phyloP scores from a whole-genome alignment of 2,888 invertebrate genomes.

The Pseudoips prasinana region DNA sequence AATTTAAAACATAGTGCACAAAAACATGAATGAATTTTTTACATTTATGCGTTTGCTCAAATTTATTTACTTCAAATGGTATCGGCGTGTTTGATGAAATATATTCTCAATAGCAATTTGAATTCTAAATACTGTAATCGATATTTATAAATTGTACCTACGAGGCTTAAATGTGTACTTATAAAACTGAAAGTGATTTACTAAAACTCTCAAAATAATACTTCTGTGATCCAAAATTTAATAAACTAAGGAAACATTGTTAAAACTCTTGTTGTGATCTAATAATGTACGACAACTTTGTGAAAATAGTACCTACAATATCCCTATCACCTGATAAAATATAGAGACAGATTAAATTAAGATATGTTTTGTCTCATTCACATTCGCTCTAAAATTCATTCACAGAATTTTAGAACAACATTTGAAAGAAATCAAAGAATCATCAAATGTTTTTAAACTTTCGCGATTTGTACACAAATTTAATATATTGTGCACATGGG shows the following conservation, averaged over 20 bases:
- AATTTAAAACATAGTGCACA: no score
- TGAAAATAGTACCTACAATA: not conserved
- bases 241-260: constrained; percentile 41
- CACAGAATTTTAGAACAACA: not conserved
- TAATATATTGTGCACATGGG: no score
- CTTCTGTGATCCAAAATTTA: constrained; percentile 45
- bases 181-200: not conserved
- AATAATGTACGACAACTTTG: constrained; percentile 10
- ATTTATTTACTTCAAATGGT: no score
- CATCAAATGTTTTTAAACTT: not conserved
- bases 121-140: no score
- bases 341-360: not conserved
- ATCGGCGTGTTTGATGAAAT: no score
- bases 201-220: constrained; percentile 6
- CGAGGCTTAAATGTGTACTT: constrained; percentile 18
- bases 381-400: not conserved
- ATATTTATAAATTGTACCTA: no score
- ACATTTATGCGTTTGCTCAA: no score
- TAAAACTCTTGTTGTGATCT: constrained; percentile 39
- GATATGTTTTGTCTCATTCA: not conserved
- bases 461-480: not conserved
- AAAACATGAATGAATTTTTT: no score
- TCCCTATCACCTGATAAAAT: no score
- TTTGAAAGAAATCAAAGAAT: not conserved
- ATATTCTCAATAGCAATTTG: no score